Conservation (phyloP, 2,113 vertebrate genomes). For the Origma solitaria region DNA sequence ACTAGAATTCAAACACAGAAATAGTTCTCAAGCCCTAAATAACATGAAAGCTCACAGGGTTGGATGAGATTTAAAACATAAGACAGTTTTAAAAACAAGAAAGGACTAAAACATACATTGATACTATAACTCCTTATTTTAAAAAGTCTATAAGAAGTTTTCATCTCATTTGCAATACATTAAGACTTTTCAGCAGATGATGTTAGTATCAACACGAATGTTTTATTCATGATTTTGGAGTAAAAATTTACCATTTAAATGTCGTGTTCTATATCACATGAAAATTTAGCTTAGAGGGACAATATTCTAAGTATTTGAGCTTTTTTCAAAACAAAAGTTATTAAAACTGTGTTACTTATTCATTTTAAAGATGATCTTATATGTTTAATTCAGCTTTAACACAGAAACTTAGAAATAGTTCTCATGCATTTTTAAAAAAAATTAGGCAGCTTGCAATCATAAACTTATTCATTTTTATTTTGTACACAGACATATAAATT, state of each 20-base stretch:
- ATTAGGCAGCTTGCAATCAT: constrained; percentile 19
- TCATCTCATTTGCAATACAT: not conserved
- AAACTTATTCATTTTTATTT: constrained; percentile 28
- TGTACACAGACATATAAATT: constrained; percentile 24
- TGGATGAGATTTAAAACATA: not conserved
- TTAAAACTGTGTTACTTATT: not conserved
- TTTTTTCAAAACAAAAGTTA: not conserved
- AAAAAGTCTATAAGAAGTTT: not conserved
- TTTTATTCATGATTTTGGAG: not conserved
- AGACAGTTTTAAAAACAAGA: not conserved
- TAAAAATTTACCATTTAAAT: not conserved
- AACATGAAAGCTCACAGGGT: fast-evolving
- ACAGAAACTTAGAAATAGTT: not conserved
- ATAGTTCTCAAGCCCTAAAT: not conserved
- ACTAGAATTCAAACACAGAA: not conserved
- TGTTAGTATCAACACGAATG: not conserved
- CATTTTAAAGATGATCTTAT: not conserved
- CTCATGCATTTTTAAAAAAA: constrained; percentile 27
- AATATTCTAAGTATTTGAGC: not conserved
- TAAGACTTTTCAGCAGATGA: not conserved
- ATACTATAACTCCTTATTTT: not conserved
- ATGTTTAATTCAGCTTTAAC: not conserved
- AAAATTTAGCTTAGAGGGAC: not conserved
- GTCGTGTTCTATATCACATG: not conserved
- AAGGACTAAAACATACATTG: not conserved